phyloP scores from a whole-genome alignment of 2,797 vertebrate genomes.

The Pangasius krempfi region DNA sequence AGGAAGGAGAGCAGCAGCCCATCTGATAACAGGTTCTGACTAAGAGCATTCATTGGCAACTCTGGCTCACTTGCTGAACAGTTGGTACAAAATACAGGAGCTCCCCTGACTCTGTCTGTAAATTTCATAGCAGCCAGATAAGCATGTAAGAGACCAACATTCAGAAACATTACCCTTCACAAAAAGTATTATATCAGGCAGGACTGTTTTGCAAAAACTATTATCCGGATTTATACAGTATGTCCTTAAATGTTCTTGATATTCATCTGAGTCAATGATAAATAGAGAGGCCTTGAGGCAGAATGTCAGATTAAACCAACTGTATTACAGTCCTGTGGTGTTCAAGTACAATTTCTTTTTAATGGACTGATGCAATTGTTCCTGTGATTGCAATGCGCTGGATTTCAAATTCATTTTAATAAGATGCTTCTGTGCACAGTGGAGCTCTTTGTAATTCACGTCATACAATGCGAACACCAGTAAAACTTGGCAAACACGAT shows the following conservation, averaged over 20 bases:
- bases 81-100: slow-evolving; percentile 39
- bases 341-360: background rate
- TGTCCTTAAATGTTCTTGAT: background rate
- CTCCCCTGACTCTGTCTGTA: slow-evolving; percentile 41
- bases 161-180: background rate
- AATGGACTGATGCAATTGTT: background rate
- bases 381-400: background rate
- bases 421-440: background rate
- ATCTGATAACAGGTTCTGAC: slow-evolving; percentile 51
- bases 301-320: background rate
- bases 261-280: background rate
- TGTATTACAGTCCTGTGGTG: background rate
- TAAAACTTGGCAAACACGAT: too few species aligned
- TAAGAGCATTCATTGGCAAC: slow-evolving; percentile 29
- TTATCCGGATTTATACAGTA: slow-evolving; percentile 7
- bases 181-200: slow-evolving; percentile 2
- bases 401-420: background rate
- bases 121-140: slow-evolving; percentile 35
- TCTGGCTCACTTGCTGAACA: slow-evolving; percentile 17
- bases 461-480: background rate
- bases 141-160: slow-evolving; percentile 15
- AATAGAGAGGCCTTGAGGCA: slow-evolving; percentile 1
- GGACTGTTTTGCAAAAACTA: background rate
- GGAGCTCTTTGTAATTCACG: background rate
- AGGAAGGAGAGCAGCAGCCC: slow-evolving; percentile 36